phyloP scores from a whole-genome alignment of 2,888 invertebrate species.

The Archips crataeganus region DNA sequence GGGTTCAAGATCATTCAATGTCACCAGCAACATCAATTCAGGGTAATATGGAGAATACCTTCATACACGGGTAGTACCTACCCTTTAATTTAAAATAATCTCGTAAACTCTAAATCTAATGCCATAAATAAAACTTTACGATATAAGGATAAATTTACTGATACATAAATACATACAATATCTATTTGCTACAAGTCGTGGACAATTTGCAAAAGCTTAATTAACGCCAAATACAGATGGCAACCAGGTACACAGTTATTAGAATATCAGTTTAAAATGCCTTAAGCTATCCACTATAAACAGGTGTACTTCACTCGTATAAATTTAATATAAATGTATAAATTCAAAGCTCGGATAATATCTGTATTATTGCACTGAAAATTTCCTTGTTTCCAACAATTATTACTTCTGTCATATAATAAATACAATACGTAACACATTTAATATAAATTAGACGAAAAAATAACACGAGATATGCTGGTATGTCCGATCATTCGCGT shows the following conservation, averaged over 20 bases:
- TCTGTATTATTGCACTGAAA: constrained; percentile 42
- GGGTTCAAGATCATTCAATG: neutral
- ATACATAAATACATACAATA: constrained; percentile 48
- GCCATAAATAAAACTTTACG: constrained; percentile 45
- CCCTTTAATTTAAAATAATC: neutral
- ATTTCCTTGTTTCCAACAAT: constrained; percentile 16
- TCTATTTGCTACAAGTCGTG: constrained; percentile 51
- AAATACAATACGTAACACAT: constrained; percentile 29
- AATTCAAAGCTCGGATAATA: constrained; percentile 55
- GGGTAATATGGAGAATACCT: too few species aligned
- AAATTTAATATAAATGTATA: constrained; percentile 58
- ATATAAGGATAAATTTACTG: constrained; percentile 44
- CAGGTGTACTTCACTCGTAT: constrained; percentile 53
- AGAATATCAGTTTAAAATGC: constrained; percentile 56
- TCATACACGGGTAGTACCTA: neutral
- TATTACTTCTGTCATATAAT: constrained; percentile 13
- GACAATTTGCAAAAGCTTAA: constrained; percentile 58
- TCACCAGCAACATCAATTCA: too few species aligned
- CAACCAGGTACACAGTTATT: constrained; percentile 63
- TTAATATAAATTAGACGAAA: constrained; percentile 20
- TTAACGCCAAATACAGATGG: constrained; percentile 59
- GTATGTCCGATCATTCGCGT: neutral
- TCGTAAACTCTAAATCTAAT: constrained; percentile 42
- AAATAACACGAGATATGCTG: constrained; percentile 1
- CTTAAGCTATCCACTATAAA: constrained; percentile 53